A percentile compares a stretch with the other conserved stretches of the same genome.
These are phyloP conservation scores for Botrylloides violaceus DNA, from an alignment of 23 tunicate genomes.

Conservation along the genomic window DNA sequence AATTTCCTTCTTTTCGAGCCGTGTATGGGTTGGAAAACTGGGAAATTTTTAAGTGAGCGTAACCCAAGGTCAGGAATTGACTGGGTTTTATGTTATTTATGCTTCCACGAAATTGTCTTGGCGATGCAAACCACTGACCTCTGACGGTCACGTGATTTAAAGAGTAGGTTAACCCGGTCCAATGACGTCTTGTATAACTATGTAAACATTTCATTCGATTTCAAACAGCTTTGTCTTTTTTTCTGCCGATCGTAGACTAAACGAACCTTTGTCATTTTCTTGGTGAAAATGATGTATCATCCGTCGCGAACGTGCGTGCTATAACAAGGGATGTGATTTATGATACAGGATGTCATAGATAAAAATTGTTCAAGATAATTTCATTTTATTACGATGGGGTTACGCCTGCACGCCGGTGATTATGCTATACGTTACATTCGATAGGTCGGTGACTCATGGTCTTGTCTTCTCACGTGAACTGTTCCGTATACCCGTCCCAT, in stretches of 20 bases:
- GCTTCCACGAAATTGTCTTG: neutral
- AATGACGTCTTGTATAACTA: neutral
- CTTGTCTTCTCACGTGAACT: too few species aligned
- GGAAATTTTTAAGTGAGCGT: neutral
- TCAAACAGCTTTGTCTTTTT: neutral
- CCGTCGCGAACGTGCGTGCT: too few species aligned
- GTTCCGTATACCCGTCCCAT: too few species aligned
- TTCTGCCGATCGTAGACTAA: neutral
- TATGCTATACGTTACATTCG: too few species aligned
- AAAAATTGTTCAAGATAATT: too few species aligned
- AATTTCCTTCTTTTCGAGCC: neutral
- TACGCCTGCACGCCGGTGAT: too few species aligned
- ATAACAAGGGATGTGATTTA: too few species aligned
- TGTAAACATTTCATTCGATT: neutral
- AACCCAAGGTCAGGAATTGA: neutral
- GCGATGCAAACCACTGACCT: neutral
- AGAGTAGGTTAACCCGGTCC: conserved; percentile 2
- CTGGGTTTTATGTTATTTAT: neutral
- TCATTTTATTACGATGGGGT: too few species aligned
- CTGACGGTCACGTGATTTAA: neutral
- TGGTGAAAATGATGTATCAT: too few species aligned
- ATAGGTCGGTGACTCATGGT: too few species aligned
- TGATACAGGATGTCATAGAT: too few species aligned
- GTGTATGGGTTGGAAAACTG: neutral
- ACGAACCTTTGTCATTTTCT: neutral